Base-by-base conservation (phyloP, 2,113 vertebrate genomes). In the Psittacus erithacus region DNA sequence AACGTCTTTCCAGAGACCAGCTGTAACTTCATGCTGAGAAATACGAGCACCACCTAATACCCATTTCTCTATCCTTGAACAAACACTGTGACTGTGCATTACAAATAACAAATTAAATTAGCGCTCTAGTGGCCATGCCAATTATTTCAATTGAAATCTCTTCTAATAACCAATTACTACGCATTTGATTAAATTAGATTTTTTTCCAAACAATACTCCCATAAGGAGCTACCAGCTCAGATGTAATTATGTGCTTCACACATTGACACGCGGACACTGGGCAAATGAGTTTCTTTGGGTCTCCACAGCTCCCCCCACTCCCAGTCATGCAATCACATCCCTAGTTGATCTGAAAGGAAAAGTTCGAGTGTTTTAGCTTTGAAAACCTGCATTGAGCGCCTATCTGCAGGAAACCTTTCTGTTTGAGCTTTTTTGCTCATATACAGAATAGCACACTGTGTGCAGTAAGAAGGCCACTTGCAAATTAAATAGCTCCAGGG, bases 121-220 rank as follows among this genome's bases (percentile, higher is more conserved):
- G 69, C 53, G 13, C 53, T 9, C 31, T 4, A 33, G 59, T 2
- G 38, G 25, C 65, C 70, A 6, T 9, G 68, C 70, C 87, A 88
- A 86, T 95, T 94, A 95, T 69, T 76, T 88, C 87, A 95, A 87
- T 89, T 95, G 76, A 95, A 57, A 22, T 65, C 62, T 41, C 70
- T 77, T 17, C 82, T 88, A 79, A 79, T 86, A 90, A 89, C 86
- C 80, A 81, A 75, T 93, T 92, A 89, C 23, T 46, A 52, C 31
- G 63, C 53, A 15, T 77, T 90, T 88, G 41, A 95, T 88, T 77
- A 91, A 69, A 91, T 77, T 17, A 91, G 89, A 52, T 38, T 5
- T 14, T 82, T 91, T 82, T 43, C 90, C 90, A 80, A 87, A 41
- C 77, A 87, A 6, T 27, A 24, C 75, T 90, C 84, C 93, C 87